phyloP scores from a whole-genome alignment of 2,888 invertebrate genomes.

The Pheosia tremula region DNA sequence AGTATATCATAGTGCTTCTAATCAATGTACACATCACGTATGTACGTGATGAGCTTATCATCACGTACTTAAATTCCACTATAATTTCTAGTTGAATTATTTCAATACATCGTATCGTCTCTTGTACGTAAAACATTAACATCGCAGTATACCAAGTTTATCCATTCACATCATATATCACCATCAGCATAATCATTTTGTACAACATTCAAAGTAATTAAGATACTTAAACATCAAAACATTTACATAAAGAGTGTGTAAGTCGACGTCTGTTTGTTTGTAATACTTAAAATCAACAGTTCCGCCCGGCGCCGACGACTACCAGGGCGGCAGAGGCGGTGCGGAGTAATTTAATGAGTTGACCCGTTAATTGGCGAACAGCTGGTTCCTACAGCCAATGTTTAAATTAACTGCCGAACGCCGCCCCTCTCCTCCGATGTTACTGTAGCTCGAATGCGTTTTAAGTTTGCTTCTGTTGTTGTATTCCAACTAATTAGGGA shows the following conservation, averaged over 20 bases:
- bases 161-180: background rate
- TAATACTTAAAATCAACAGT: slow-evolving; percentile 38
- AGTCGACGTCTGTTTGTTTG: slow-evolving; percentile 12
- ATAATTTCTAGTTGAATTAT: too few species aligned
- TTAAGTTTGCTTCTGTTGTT: slow-evolving; percentile 18
- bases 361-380: slow-evolving; percentile 66
- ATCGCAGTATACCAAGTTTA: background rate
- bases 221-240: background rate
- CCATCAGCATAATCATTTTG: slow-evolving; percentile 3
- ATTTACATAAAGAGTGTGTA: slow-evolving; percentile 1
- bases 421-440: slow-evolving; percentile 27
- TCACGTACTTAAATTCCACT: too few species aligned
- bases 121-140: background rate
- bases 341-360: slow-evolving; percentile 65
- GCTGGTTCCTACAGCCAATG: slow-evolving; percentile 60
- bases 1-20: too few species aligned
- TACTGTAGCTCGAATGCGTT: slow-evolving; percentile 18
- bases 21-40: too few species aligned
- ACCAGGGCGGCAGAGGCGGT: slow-evolving; percentile 44
- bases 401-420: slow-evolving; percentile 61
- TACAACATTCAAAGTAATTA: slow-evolving; percentile 6
- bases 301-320: slow-evolving; percentile 28
- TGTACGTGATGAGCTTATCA: too few species aligned
- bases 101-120: too few species aligned
- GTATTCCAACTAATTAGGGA: slow-evolving; percentile 15